These are phyloP conservation scores for Trinectes maculatus DNA, from an alignment of 2,113 vertebrate species.

Conservation along the genomic window DNA sequence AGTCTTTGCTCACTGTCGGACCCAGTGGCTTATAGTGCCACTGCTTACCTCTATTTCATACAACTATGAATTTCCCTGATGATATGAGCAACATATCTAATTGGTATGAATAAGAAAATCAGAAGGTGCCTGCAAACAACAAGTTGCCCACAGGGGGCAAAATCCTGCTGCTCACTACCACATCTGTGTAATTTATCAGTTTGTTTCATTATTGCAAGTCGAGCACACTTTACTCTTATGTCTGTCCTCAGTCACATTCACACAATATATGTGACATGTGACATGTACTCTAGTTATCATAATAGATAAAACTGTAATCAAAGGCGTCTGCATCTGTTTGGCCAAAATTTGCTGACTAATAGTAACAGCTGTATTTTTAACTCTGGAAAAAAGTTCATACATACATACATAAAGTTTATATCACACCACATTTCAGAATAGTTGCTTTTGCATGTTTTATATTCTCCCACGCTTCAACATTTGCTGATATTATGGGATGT, in stretches of 20 bases:
- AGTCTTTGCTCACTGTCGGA: constrained; percentile 9
- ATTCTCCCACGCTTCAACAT: no score
- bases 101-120: no score
- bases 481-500: not conserved
- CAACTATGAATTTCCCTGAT: no score
- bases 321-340: not conserved
- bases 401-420: no score
- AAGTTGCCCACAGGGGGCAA: constrained; percentile 31
- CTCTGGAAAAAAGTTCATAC: no score
- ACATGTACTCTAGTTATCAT: not conserved
- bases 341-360: not conserved
- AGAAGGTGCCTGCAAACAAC: not conserved
- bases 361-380: no score
- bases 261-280: not conserved
- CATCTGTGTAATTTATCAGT: constrained; percentile 51
- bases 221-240: not conserved
- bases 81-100: no score
- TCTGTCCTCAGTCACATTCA: not conserved
- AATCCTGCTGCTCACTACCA: constrained; percentile 16
- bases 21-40: not conserved
- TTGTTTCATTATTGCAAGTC: constrained; percentile 35
- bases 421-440: no score
- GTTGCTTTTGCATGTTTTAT: no score
- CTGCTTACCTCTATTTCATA: no score
- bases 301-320: constrained; percentile 7